Conservation (phyloP, 2,113 vertebrate species). For the Dendropsophus ebraccatus region DNA sequence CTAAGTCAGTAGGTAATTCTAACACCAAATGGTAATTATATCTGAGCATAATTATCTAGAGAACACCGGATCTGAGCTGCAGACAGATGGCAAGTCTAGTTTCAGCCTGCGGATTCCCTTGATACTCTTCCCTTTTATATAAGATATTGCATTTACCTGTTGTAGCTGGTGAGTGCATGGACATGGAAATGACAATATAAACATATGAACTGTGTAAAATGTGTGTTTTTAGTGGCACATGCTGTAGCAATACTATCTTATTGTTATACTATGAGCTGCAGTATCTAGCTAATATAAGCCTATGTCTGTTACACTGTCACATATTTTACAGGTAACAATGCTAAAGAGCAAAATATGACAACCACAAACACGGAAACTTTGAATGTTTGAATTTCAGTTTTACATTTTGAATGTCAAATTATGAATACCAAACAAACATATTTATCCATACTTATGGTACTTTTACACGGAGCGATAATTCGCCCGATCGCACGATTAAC, state of each 20-base stretch:
- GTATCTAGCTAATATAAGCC: neutral
- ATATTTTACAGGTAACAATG: no score
- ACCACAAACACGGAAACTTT: no score
- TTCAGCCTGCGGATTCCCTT: conserved; percentile 1
- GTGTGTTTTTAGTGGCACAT: neutral
- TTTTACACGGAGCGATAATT: no score
- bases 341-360: no score
- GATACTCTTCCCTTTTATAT: neutral
- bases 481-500: no score
- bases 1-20: neutral
- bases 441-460: no score
- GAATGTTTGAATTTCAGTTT: no score
- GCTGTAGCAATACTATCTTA: neutral
- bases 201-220: neutral
- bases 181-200: neutral
- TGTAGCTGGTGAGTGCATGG: neutral
- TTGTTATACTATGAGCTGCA: neutral
- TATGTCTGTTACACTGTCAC: no score
- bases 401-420: no score
- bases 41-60: conserved; percentile 11
- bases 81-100: conserved; percentile 9
- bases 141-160: neutral
- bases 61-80: neutral
- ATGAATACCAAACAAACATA: no score
- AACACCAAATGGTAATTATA: conserved; percentile 1